Conservation (phyloP, 2,888 invertebrate species). For the Drosophila multiciliata region DNA sequence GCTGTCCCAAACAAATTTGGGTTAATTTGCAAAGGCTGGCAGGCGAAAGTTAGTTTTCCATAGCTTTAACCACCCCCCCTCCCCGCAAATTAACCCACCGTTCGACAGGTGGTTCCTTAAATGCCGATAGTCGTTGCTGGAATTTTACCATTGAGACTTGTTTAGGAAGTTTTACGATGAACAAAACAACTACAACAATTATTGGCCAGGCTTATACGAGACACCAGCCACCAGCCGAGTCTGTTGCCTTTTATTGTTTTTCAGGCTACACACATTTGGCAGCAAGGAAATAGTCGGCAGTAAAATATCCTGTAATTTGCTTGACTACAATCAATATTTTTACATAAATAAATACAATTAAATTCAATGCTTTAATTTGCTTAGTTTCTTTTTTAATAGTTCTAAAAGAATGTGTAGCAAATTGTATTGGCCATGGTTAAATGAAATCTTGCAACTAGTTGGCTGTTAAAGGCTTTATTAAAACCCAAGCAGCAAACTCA, state of each 20-base stretch:
- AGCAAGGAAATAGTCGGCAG: background rate
- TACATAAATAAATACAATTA: background rate
- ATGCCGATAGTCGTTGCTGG: constrained; percentile 54
- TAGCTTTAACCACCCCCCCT: background rate
- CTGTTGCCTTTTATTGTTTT: constrained; percentile 61
- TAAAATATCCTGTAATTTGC: constrained; percentile 3
- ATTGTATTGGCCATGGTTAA: background rate
- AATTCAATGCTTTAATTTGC: background rate
- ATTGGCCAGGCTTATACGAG: constrained; percentile 38
- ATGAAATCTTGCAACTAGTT: constrained; percentile 5
- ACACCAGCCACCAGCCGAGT: constrained; percentile 17
- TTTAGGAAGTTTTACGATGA: constrained; percentile 64
- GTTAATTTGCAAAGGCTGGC: constrained; percentile 61
- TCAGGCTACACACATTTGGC: background rate
- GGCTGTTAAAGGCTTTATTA: constrained; percentile 59
- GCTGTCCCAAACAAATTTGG: constrained; percentile 62
- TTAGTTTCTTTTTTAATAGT: background rate
- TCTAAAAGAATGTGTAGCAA: background rate
- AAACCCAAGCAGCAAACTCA: constrained; percentile 44
- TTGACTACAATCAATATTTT: background rate
- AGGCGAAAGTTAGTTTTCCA: constrained; percentile 50
- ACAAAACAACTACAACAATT: constrained; percentile 47
- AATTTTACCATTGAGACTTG: constrained; percentile 78
- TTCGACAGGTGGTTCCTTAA: constrained; percentile 82
- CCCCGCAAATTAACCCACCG: background rate